Evolutionary conservation across 2,113 vertebrate species (phyloP).

Genomic region (Silurus glanis): DNA sequence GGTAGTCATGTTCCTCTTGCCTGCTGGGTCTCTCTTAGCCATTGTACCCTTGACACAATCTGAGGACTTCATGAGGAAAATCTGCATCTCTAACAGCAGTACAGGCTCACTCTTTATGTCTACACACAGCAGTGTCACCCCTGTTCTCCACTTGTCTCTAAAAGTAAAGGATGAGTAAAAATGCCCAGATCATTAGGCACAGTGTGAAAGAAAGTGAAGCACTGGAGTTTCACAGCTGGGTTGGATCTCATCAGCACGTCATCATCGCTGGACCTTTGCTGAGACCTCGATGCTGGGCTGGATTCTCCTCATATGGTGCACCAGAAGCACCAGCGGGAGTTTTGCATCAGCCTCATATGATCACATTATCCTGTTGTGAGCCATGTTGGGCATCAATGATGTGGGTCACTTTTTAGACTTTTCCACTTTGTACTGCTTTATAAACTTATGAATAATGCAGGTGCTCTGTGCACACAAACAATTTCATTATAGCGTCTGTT

Average conservation of each 20-base stretch:
- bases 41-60: constrained; percentile 45
- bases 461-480: constrained; percentile 75
- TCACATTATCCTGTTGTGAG: constrained; percentile 52
- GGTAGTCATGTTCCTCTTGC: background rate
- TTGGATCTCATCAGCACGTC: constrained; percentile 50
- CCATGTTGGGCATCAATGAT: constrained; percentile 67
- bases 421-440: constrained; percentile 70
- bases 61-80: constrained; percentile 48
- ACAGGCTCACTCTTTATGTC: constrained; percentile 55
- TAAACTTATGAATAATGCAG: constrained; percentile 93
- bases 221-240: constrained; percentile 68
- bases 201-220: constrained; percentile 81
- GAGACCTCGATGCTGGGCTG: constrained; percentile 17
- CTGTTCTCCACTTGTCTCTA: constrained; percentile 61
- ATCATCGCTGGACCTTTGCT: constrained; percentile 68
- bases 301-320: constrained; percentile 29
- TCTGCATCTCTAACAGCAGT: constrained; percentile 55
- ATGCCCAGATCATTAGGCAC: constrained; percentile 92
- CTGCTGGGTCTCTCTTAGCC: constrained; percentile 49
- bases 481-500: constrained; percentile 92
- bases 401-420: constrained; percentile 77
- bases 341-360: constrained; percentile 14
- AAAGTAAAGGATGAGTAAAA: constrained; percentile 70
- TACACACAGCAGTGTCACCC: constrained; percentile 51
- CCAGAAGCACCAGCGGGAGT: constrained; percentile 37